Conservation (phyloP, 2,113 vertebrate species). For the Prietella phreatophila region DNA sequence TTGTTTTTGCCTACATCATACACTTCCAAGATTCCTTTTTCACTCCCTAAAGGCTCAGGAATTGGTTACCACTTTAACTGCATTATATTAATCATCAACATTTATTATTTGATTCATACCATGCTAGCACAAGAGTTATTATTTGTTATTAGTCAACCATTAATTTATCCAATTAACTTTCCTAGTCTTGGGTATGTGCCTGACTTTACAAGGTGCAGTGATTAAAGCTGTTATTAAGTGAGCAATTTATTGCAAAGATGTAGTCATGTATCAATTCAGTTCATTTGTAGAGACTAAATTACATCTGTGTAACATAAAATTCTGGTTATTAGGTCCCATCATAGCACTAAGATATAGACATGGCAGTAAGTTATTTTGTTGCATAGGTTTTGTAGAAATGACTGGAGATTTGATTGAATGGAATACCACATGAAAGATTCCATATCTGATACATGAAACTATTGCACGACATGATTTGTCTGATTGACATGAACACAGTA, state of each 20-base stretch:
- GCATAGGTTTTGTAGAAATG: not conserved
- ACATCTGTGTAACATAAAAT: not conserved
- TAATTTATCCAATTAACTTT: not conserved
- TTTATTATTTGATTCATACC: not conserved
- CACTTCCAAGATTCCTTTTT: constrained; percentile 36
- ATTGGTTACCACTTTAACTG: constrained; percentile 6
- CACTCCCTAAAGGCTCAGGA: not conserved
- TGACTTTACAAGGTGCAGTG: not conserved
- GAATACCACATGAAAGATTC: not conserved
- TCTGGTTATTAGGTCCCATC: not conserved
- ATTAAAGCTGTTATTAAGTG: not conserved
- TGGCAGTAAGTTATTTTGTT: not conserved
- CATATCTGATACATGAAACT: not conserved
- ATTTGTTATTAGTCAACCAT: not conserved
- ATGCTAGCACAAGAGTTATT: not conserved
- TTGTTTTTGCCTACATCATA: constrained; percentile 49
- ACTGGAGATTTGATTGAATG: not conserved
- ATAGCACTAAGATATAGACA: not conserved
- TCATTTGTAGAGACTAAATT: not conserved
- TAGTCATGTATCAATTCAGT: not conserved
- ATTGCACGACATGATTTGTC: not conserved
- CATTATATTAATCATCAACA: not conserved
- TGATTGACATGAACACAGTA: not conserved
- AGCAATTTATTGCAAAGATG: not conserved
- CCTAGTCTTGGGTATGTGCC: not conserved